Evolutionary conservation across 2,888 invertebrate genomes (phyloP).

Genomic region (Acronicta alni): DNA sequence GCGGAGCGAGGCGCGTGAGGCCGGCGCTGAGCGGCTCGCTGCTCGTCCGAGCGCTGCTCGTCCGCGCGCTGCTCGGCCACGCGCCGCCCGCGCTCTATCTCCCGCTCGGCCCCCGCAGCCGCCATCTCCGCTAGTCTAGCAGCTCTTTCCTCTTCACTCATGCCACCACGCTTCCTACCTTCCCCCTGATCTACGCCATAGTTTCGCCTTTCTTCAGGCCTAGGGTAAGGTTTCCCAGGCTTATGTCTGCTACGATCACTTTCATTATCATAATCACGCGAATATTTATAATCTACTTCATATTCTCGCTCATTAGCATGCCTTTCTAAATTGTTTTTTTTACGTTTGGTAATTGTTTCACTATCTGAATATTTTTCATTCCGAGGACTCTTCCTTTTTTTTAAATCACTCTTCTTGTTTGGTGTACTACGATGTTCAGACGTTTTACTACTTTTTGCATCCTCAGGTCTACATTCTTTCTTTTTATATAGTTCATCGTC

Average conservation of each 20-base stretch:
- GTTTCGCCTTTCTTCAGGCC: conserved; percentile 39
- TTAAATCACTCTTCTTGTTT: conserved; percentile 37
- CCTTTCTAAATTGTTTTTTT: conserved; percentile 55
- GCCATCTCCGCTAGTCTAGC: conserved; percentile 93
- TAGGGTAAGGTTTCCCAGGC: conserved; percentile 23
- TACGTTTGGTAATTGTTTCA: conserved; percentile 54
- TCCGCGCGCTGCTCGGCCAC: conserved; percentile 91
- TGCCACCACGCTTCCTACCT: conserved; percentile 51
- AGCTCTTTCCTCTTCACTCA: conserved; percentile 87
- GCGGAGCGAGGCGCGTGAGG: conserved; percentile 88
- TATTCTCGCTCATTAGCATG: conserved; percentile 43
- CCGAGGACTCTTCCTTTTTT: conserved; percentile 59
- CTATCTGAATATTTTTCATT: conserved; percentile 40
- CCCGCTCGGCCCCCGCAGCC: conserved; percentile 93
- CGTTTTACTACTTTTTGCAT: conserved; percentile 26
- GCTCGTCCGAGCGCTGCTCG: conserved; percentile 74
- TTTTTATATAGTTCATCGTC: conserved; percentile 47
- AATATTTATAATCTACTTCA: conserved; percentile 57
- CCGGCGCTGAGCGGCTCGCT: too few relatives aligned
- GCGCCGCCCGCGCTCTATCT: conserved; percentile 90
- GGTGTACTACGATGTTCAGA: conserved; percentile 23
- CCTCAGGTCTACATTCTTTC: conserved; percentile 34
- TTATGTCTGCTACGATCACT: conserved; percentile 20
- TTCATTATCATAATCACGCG: conserved; percentile 36
- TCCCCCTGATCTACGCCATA: conserved; percentile 53